Conservation (phyloP, 2,113 vertebrate genomes). For the Lasiurus borealis region DNA sequence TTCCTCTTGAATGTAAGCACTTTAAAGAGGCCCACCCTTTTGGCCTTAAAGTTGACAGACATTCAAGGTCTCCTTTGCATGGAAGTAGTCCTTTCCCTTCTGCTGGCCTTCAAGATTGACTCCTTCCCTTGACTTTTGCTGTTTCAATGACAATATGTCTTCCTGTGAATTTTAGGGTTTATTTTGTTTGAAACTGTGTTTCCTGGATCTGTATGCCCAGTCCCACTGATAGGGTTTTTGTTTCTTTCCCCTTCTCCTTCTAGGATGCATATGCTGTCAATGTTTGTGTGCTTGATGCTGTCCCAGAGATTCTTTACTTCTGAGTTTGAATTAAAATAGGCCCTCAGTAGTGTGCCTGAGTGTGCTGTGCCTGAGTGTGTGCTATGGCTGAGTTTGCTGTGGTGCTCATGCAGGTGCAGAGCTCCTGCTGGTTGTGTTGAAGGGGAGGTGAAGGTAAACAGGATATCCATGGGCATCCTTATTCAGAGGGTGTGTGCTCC, state of each 20-base stretch:
- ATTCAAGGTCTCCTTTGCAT: background rate
- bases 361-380: background rate
- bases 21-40: background rate
- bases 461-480: background rate
- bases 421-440: background rate
- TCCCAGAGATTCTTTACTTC: background rate
- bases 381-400: background rate
- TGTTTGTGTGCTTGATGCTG: background rate
- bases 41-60: background rate
- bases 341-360: background rate
- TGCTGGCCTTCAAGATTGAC: no score
- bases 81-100: background rate
- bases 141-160: background rate
- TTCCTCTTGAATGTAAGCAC: background rate
- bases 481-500: background rate
- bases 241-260: background rate
- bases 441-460: background rate
- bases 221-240: background rate
- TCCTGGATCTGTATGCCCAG: background rate
- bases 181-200: background rate
- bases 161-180: background rate
- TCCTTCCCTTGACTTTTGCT: no score
- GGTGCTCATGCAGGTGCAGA: background rate
- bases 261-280: background rate
- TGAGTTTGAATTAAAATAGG: background rate